Conservation (phyloP, 2,797 vertebrate species). For the Salmo trutta region DNA sequence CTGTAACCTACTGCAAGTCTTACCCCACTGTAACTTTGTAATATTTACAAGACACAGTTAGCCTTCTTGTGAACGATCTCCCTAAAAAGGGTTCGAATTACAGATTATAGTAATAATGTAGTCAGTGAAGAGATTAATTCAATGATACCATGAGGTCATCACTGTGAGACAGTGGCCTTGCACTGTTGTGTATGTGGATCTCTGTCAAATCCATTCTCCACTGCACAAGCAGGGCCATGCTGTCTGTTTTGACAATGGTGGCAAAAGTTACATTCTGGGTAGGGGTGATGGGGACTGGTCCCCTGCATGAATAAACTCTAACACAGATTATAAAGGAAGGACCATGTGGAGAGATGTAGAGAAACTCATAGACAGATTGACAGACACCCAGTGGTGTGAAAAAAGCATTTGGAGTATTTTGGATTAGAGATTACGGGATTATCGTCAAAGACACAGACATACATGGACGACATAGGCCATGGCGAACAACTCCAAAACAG, state of each 20-base stretch:
- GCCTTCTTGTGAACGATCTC: neutral
- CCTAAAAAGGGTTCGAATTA: neutral
- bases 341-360: neutral
- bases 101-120: neutral
- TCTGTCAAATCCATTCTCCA: neutral
- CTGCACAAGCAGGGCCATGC: neutral
- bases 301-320: neutral
- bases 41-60: neutral
- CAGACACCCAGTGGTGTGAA: constrained; percentile 10
- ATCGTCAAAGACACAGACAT: neutral
- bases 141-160: neutral
- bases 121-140: neutral
- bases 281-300: neutral
- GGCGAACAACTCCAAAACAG: neutral
- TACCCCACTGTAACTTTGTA: neutral
- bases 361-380: neutral
- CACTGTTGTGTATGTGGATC: neutral
- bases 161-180: neutral
- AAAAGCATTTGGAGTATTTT: neutral
- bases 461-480: neutral
- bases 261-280: neutral
- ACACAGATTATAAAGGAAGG: neutral
- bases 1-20: neutral
- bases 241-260: neutral
- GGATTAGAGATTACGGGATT: constrained; percentile 21